These are phyloP conservation scores for Etheostoma perlongum DNA, from an alignment of 2,797 vertebrate genomes.

Conservation along the genomic window DNA sequence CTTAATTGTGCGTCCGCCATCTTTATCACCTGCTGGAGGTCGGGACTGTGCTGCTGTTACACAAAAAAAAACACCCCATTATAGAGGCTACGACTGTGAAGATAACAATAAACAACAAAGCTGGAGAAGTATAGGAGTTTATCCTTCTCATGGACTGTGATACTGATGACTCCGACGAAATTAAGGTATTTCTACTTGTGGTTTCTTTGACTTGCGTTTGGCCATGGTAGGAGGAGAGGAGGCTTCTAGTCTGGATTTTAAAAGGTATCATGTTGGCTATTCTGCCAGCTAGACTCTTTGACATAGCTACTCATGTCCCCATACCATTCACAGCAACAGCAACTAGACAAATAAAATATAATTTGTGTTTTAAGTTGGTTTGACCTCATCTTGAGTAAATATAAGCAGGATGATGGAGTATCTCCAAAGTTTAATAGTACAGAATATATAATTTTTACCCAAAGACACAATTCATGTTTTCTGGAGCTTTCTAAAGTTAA, in stretches of 20 bases:
- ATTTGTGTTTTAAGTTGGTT: neutral
- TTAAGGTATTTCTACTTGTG: conserved; percentile 6
- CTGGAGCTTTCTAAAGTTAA: neutral
- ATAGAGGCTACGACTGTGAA: neutral
- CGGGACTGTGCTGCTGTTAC: conserved; percentile 15
- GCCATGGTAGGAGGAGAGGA: conserved; percentile 22
- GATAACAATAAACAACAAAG: neutral
- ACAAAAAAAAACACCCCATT: conserved; percentile 9
- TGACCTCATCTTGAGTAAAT: neutral
- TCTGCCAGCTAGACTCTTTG: conserved; percentile 16
- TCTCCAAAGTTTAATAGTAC: neutral
- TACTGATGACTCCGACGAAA: neutral
- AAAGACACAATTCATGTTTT: neutral
- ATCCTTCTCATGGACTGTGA: neutral
- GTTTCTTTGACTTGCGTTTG: conserved; percentile 29
- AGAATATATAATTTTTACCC: neutral
- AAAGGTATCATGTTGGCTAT: conserved; percentile 27
- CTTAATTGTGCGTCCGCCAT: neutral
- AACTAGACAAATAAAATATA: neutral
- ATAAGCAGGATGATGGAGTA: neutral
- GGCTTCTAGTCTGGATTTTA: neutral
- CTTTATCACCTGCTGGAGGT: conserved; percentile 34
- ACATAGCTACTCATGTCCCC: conserved; percentile 29
- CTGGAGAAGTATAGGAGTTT: neutral
- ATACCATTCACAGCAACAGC: conserved; percentile 24